Conservation (phyloP, 1,140 invertebrate genomes). For the Drosophila bifasciata region DNA sequence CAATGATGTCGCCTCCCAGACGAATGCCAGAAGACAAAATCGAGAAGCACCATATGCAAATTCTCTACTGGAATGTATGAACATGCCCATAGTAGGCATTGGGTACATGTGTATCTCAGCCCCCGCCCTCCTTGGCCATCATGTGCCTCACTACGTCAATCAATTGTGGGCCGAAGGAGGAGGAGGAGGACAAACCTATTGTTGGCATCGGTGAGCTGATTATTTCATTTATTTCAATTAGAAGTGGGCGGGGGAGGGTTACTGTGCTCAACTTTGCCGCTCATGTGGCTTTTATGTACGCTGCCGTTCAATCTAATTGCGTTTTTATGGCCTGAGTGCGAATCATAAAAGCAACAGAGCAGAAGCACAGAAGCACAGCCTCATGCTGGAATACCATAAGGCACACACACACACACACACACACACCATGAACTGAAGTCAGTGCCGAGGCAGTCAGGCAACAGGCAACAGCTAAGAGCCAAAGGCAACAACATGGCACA, state of each 20-base stretch:
- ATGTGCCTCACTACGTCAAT: constrained; percentile 1
- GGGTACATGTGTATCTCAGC: no score
- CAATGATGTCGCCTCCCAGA: no score
- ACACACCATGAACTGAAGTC: no score
- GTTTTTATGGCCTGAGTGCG: constrained; percentile 56
- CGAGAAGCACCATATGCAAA: constrained; percentile 2
- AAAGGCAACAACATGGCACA: constrained; percentile 5
- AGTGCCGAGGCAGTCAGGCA: no score
- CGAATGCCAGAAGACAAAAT: no score
- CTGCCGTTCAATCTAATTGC: constrained; percentile 65
- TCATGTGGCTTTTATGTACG: constrained; percentile 65
- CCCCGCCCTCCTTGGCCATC: no score
- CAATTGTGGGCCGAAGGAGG: constrained; percentile 18
- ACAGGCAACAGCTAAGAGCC: constrained; percentile 4
- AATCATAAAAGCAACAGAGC: constrained; percentile 44
- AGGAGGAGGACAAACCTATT: background rate
- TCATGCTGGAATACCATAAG: no score
- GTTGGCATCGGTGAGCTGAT: constrained; percentile 25
- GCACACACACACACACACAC: no score
- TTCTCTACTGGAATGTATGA: background rate
- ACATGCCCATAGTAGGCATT: no score
- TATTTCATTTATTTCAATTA: constrained; percentile 68
- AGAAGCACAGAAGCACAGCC: constrained; percentile 19
- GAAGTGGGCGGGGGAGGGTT: background rate
- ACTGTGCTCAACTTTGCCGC: constrained; percentile 9